Percentiles rank a stretch among this genome's conserved stretches.
Evolutionary conservation across 2,797 vertebrate genomes (phyloP).

Genomic region (Holocentrus rufus): DNA sequence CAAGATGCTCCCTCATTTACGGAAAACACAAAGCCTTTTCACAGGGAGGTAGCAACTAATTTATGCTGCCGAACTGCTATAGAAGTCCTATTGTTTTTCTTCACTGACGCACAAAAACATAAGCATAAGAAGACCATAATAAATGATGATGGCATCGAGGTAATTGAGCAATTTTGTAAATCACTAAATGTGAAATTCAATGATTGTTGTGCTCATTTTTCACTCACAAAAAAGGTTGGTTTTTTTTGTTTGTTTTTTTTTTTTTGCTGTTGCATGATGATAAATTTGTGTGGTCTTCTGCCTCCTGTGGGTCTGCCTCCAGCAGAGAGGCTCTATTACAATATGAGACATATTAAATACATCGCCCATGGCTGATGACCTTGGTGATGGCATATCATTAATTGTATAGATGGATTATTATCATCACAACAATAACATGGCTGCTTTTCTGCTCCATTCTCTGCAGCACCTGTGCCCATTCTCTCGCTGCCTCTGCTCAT

Average conservation of each 20-base stretch:
- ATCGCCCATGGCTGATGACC: slow-evolving; percentile 71
- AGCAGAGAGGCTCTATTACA: slow-evolving; percentile 65
- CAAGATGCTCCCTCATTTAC: slow-evolving; percentile 70
- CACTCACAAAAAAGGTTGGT: slow-evolving; percentile 1
- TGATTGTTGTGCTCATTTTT: slow-evolving; percentile 53
- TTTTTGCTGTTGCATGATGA: slow-evolving; percentile 43
- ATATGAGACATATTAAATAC: slow-evolving; percentile 67
- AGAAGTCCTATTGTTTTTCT: slow-evolving; percentile 48
- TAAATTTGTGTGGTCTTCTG: slow-evolving; percentile 62
- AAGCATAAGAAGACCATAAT: slow-evolving; percentile 62
- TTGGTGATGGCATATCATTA: slow-evolving; percentile 73
- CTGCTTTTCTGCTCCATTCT: slow-evolving; percentile 53
- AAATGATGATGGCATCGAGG: slow-evolving; percentile 52
- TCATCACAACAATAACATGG: slow-evolving; percentile 69
- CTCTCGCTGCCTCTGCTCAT: slow-evolving; percentile 67
- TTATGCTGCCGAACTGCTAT: slow-evolving; percentile 57
- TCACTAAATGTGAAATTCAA: slow-evolving; percentile 53
- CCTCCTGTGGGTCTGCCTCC: slow-evolving; percentile 53
- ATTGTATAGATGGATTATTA: slow-evolving; percentile 78
- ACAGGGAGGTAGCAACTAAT: slow-evolving; percentile 56
- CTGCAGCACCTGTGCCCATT: slow-evolving; percentile 79
- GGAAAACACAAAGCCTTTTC: slow-evolving; percentile 62
- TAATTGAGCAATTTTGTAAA: slow-evolving; percentile 74
- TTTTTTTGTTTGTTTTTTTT: not conserved
- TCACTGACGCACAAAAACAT: slow-evolving; percentile 59